phyloP scores from a whole-genome alignment of 2,113 vertebrate genomes.

The Eurypyga helias region DNA sequence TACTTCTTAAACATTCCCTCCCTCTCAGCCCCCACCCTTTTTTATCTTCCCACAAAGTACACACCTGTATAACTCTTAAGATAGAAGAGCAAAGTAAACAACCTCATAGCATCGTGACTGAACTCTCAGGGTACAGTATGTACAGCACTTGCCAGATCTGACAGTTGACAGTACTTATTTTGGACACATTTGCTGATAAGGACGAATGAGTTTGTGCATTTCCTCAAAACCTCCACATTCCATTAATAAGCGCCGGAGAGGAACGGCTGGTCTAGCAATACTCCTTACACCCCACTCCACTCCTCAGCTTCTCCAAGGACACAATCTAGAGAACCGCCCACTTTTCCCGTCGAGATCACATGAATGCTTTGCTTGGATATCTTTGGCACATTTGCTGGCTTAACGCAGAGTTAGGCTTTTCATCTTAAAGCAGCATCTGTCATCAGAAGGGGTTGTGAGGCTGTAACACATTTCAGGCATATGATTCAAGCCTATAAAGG shows the following conservation, averaged over 20 bases:
- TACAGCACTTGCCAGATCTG: constrained; percentile 38
- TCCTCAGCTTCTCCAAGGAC: neutral
- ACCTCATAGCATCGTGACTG: neutral
- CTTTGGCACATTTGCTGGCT: neutral
- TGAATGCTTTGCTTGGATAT: neutral
- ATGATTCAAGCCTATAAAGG: neutral
- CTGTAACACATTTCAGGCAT: neutral
- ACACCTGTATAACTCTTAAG: constrained; percentile 6
- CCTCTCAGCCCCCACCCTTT: neutral
- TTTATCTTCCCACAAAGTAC: neutral
- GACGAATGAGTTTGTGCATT: neutral
- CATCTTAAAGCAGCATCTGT: neutral
- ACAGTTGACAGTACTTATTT: constrained; percentile 11
- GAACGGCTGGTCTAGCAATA: neutral
- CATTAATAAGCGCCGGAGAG: neutral
- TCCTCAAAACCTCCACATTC: constrained; percentile 9
- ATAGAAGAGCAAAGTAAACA: constrained; percentile 32
- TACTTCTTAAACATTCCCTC: neutral
- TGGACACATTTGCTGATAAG: constrained; percentile 49
- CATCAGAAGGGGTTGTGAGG: neutral
- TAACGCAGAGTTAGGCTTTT: neutral
- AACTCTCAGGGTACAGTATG: constrained; percentile 52
- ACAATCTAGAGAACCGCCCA: rapidly evolving
- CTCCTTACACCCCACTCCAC: neutral
- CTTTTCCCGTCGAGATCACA: neutral